Percentiles rank a stretch among this genome's conserved stretches.
phyloP scores from a whole-genome alignment of 92 coral and sea anemone species.

The Porites evermanni region DNA sequence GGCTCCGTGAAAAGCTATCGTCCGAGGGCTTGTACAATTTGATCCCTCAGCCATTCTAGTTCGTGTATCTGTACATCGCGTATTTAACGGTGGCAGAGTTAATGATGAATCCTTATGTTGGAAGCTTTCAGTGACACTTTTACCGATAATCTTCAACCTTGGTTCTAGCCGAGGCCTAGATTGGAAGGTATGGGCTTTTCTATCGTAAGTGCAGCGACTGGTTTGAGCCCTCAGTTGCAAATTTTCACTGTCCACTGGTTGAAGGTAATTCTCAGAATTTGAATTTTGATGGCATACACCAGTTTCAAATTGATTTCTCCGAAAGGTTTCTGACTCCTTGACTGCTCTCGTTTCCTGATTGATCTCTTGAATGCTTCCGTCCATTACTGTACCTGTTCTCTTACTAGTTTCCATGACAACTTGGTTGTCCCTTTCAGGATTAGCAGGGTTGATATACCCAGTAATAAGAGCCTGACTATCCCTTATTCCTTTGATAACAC shows the following conservation, averaged over 20 bases:
- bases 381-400: neutral
- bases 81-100: neutral
- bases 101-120: neutral
- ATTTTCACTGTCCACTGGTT: constrained; percentile 10
- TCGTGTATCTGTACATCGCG: neutral
- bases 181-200: neutral
- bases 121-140: neutral
- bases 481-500: neutral
- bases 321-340: neutral
- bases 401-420: neutral
- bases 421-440: neutral
- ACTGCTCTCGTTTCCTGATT: neutral
- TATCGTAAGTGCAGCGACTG: neutral
- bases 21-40: neutral
- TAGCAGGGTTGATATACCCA: neutral
- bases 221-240: neutral
- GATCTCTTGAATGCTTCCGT: neutral
- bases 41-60: neutral
- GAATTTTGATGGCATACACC: neutral
- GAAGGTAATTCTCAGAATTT: neutral
- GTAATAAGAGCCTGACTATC: neutral
- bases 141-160: constrained; percentile 4
- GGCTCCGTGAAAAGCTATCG: neutral
- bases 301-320: neutral
- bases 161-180: constrained; percentile 18